Conservation (phyloP, 2,113 vertebrate genomes). For the Scomber scombrus region DNA sequence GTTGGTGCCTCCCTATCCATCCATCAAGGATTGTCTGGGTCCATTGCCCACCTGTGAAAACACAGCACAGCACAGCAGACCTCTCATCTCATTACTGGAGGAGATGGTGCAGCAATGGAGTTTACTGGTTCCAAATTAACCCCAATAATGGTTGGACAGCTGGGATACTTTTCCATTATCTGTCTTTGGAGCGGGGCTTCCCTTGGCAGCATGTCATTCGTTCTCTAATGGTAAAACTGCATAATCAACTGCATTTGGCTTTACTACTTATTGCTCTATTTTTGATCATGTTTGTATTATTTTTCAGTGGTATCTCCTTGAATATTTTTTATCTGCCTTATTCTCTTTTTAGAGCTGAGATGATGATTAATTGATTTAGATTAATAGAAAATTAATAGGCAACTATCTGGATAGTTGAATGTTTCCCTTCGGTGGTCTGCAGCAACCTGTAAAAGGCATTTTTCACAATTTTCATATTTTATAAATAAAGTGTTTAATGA, state of each 20-base stretch:
- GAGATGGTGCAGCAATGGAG: slow-evolving; percentile 33
- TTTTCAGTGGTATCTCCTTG: too few relatives aligned
- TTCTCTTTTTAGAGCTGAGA: not conserved
- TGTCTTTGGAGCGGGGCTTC: slow-evolving; percentile 22
- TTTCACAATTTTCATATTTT: too few relatives aligned
- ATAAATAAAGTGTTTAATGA: too few relatives aligned
- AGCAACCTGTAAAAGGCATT: too few relatives aligned
- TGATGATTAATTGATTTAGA: not conserved
- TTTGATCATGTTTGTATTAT: too few relatives aligned
- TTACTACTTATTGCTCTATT: too few relatives aligned
- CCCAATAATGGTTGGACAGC: slow-evolving; percentile 54
- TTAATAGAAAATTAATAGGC: too few relatives aligned
- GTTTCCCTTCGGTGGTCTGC: too few relatives aligned
- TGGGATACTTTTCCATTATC: slow-evolving; percentile 52
- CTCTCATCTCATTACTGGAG: slow-evolving; percentile 39
- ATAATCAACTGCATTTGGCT: too few relatives aligned
- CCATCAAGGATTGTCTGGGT: slow-evolving; percentile 46
- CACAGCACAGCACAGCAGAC: slow-evolving; percentile 16
- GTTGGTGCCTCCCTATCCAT: slow-evolving; percentile 32
- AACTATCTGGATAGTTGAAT: too few relatives aligned
- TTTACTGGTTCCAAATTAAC: slow-evolving; percentile 53
- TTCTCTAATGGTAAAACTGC: not conserved
- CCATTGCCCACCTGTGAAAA: slow-evolving; percentile 49
- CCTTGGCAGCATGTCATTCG: not conserved
- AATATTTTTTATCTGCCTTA: too few relatives aligned